A percentile compares a stretch with the other conserved stretches of the same genome.
These are phyloP conservation scores for Oxycera nigricornis DNA, from an alignment of 2,888 invertebrate species.

Conservation along the genomic window DNA sequence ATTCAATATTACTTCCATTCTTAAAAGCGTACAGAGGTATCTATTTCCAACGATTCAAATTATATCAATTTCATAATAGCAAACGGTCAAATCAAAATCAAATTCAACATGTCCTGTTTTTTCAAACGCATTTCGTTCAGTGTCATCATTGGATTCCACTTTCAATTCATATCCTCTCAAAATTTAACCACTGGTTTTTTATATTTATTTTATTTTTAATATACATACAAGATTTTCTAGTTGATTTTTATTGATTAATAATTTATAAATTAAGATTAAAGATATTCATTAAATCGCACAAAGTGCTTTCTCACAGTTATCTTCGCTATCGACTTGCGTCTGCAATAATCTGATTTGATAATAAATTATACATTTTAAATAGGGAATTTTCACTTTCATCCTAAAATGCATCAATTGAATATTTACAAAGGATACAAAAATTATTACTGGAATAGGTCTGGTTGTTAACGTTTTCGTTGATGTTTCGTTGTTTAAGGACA, in stretches of 20 bases:
- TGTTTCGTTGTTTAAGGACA: too few species aligned
- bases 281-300: background rate
- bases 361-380: slow-evolving; percentile 32
- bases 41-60: too few species aligned
- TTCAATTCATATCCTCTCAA: background rate
- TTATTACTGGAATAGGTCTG: background rate
- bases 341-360: background rate
- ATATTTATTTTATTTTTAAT: background rate
- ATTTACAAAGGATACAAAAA: slow-evolving; percentile 17
- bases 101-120: background rate
- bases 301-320: slow-evolving; percentile 29
- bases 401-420: background rate
- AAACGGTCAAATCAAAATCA: background rate
- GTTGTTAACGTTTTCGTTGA: too few species aligned
- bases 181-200: background rate
- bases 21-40: slow-evolving; percentile 31
- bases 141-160: background rate
- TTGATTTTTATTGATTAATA: background rate
- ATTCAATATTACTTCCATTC: slow-evolving; percentile 8
- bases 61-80: too few species aligned
- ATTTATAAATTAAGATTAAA: background rate
- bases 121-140: too few species aligned
- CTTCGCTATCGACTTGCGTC: background rate
- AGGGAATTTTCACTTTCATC: background rate
- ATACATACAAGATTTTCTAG: background rate